These are phyloP conservation scores for Halisarca cf. caerulea DNA, from an alignment of 37 sponge, comb jelly and placozoan genomes.

Conservation along the genomic window DNA sequence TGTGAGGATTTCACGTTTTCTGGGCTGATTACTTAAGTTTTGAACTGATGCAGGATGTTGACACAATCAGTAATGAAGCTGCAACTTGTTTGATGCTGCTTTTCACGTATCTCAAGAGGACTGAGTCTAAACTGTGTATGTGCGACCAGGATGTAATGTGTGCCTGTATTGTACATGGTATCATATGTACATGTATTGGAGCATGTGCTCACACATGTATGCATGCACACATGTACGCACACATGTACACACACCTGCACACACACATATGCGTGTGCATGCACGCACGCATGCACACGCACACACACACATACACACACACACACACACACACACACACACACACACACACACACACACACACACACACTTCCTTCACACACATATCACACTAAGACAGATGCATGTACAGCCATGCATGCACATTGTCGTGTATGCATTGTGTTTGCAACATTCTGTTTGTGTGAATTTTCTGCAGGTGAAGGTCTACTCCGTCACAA, in stretches of 20 bases:
- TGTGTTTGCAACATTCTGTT: no score
- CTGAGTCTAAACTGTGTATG: neutral
- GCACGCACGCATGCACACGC: slow-evolving; percentile 3
- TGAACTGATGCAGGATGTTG: no score
- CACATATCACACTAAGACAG: no score
- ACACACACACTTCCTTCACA: no score
- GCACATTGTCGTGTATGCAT: neutral
- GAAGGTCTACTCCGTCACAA: no score
- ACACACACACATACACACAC: neutral
- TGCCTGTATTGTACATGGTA: neutral
- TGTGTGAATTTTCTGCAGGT: no score
- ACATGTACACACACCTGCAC: no score
- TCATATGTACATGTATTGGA: neutral
- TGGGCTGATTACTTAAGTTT: no score
- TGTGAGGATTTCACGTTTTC: no score
- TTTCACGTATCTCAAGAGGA: neutral
- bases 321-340: slow-evolving; percentile 12
- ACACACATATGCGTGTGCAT: no score
- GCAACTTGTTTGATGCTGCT: neutral
- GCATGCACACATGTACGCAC: slow-evolving; percentile 13
- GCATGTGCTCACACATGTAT: neutral
- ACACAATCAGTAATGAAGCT: neutral
- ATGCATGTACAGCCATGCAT: neutral
- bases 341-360: slow-evolving; percentile 13
- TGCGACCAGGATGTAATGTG: neutral